These are phyloP conservation scores for Crenichthys baileyi DNA, from an alignment of 2,797 vertebrate genomes.

Conservation along the genomic window DNA sequence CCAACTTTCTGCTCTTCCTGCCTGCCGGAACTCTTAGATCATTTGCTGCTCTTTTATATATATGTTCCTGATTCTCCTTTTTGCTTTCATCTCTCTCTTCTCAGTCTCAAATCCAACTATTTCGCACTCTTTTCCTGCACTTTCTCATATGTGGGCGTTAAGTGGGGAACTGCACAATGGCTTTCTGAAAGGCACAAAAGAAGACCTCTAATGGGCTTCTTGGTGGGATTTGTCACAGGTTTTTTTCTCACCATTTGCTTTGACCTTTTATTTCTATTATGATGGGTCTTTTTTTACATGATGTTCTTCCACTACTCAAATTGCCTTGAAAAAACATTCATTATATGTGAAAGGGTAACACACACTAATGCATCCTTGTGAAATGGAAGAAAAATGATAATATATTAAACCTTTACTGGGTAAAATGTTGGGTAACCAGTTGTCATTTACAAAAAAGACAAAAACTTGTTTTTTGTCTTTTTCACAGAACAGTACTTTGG, in stretches of 20 bases:
- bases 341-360: not conserved
- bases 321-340: not conserved
- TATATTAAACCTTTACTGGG: not conserved
- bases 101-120: conserved; percentile 22
- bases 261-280: conserved; percentile 16
- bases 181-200: conserved; percentile 37
- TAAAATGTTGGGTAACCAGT: not conserved
- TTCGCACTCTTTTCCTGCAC: conserved; percentile 29
- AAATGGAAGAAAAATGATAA: not conserved
- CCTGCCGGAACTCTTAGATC: conserved; percentile 25
- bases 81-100: conserved; percentile 21
- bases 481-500: not conserved
- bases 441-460: not conserved
- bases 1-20: not conserved
- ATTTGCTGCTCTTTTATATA: conserved; percentile 14
- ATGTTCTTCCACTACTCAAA: not conserved
- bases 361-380: not conserved
- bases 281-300: not conserved
- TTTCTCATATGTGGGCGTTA: conserved; percentile 26
- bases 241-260: conserved; percentile 18
- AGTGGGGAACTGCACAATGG: conserved; percentile 35
- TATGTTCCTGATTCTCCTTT: conserved; percentile 6
- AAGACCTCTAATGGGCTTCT: conserved; percentile 36
- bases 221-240: conserved; percentile 22
- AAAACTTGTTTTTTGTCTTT: not conserved